These are phyloP conservation scores for Patella depressa DNA, from an alignment of 2,888 invertebrate species.

Conservation along the genomic window DNA sequence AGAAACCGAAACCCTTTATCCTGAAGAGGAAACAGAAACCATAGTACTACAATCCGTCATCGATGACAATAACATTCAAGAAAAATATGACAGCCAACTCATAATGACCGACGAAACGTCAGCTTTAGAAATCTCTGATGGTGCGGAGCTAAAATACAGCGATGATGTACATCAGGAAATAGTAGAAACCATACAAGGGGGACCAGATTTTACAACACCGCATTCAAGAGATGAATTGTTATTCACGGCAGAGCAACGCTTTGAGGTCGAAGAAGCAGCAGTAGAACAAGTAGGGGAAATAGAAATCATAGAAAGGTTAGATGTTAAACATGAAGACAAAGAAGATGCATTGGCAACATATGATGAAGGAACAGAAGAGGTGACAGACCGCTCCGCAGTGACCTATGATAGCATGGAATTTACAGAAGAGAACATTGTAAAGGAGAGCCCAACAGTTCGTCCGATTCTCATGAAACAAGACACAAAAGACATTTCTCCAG, in stretches of 20 bases:
- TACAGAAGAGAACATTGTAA: conserved; percentile 32
- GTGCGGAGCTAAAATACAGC: conserved; percentile 10
- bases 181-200: conserved; percentile 10
- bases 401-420: conserved; percentile 32
- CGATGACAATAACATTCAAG: too few relatives aligned
- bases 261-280: conserved; percentile 31
- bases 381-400: conserved; percentile 26
- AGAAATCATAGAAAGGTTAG: conserved; percentile 34
- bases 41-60: too few relatives aligned
- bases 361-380: conserved; percentile 36
- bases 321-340: conserved; percentile 41
- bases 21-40: too few relatives aligned
- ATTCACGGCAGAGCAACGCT: not conserved
- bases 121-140: not conserved
- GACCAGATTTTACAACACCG: conserved; percentile 9
- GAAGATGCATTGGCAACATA: conserved; percentile 35
- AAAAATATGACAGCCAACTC: too few relatives aligned
- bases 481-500: conserved; percentile 57
- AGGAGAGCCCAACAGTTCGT: not conserved
- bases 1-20: too few relatives aligned
- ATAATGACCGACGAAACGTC: too few relatives aligned
- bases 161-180: conserved; percentile 14
- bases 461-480: conserved; percentile 33
- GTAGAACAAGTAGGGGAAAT: conserved; percentile 37
- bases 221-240: not conserved